A percentile compares a stretch with the other conserved stretches of the same genome.
These are phyloP conservation scores for Tyria jacobaeae DNA, from an alignment of 2,888 invertebrate species.

Conservation along the genomic window DNA sequence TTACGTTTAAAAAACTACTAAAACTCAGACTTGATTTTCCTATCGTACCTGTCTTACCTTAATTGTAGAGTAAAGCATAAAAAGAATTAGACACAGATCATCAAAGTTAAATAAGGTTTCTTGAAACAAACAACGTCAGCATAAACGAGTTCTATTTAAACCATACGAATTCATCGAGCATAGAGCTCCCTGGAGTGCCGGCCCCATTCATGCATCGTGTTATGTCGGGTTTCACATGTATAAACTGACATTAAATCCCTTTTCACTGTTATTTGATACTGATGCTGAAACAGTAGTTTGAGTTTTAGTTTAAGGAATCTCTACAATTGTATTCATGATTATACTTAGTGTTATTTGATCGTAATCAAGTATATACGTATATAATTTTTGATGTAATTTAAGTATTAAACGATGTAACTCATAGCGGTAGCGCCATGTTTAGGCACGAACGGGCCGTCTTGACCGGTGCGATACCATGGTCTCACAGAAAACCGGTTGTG, in stretches of 20 bases:
- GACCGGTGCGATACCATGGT: no score
- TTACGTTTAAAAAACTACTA: no score
- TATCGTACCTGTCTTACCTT: neutral
- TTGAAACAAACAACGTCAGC: slow-evolving; percentile 9
- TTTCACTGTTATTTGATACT: slow-evolving; percentile 15
- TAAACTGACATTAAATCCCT: slow-evolving; percentile 31
- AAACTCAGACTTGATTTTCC: no score
- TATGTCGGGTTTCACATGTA: slow-evolving; percentile 35
- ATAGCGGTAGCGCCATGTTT: no score
- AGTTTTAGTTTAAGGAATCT: neutral
- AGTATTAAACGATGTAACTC: no score
- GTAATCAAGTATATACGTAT: no score
- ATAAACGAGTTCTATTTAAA: slow-evolving; percentile 30
- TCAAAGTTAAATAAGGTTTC: slow-evolving; percentile 7
- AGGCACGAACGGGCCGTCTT: no score
- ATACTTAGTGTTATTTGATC: no score
- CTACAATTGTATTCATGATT: neutral
- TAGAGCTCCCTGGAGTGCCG: slow-evolving; percentile 27
- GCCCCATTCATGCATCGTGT: slow-evolving; percentile 37
- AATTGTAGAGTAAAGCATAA: neutral
- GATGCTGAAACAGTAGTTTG: neutral
- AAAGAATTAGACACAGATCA: neutral
- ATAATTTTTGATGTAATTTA: no score
- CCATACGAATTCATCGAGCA: slow-evolving; percentile 37
- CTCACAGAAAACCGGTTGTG: no score